Evolutionary conservation across 2,888 invertebrate genomes (phyloP), one percentile per base, ranked within the genome.

Genomic region (Harpalus rufipes): DNA sequence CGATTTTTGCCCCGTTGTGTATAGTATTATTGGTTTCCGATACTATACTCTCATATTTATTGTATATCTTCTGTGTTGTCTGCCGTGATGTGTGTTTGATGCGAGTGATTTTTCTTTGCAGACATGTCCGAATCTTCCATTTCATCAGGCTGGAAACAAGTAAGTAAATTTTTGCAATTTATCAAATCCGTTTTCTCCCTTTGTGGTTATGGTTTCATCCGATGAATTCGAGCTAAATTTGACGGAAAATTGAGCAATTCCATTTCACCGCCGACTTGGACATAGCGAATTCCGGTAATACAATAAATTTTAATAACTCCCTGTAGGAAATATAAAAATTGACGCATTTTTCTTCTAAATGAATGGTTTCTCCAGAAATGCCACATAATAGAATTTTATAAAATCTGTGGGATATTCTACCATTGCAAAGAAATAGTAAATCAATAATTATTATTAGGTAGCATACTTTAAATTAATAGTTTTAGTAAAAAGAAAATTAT

Each of bases 171-270:
- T 78, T 58, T 58, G 16, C 56, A 68, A 78, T 78, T 78, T 58
- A 78, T 78, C 78, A 78, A 78, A 78, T 78, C 78, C 56, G 56
- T 56, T 78, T 74, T 14, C 56, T 32, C 78, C 58, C 25, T 78
- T 41, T 74, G 74, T 14, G 44, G 44, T 10, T 25, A 51, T 18
- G 44, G 76, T 51, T 51, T 76, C 76, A 51, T 56, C 68, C 32
- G 32, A 68, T 68, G 25, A 56, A 76, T 56, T 56, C 56, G 76
- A 76, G 56, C 18, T 25, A 51, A 76, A 76, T 76, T 76, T 25
- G 58, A 78, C n/a, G 78, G 78, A 78, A 78, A 78, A 78, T 78
- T 78, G 58, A 78, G 56, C 58, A 78, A 58, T 78, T 78, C 78
- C 51, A 78, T 58, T 78, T 18, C 32, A 21, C 21, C n/a, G 21